Evolutionary conservation across 2,797 vertebrate species (phyloP).

Genomic region (Gallinago stenura): DNA sequence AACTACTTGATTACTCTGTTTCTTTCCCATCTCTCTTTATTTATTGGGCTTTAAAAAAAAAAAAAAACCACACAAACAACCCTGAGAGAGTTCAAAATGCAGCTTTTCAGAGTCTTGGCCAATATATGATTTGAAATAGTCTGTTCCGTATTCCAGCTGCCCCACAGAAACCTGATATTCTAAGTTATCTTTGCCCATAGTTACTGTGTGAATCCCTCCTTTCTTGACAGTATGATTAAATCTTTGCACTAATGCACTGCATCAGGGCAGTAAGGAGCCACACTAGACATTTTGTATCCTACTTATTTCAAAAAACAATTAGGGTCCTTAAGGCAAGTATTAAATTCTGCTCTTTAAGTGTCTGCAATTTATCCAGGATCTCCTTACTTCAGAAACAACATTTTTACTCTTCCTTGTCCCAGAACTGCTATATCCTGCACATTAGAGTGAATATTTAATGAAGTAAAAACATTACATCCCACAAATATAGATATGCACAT

Average conservation of each 20-base stretch:
- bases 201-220: not conserved
- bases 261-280: not conserved
- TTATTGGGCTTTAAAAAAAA: not conserved
- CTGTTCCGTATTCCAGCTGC: not conserved
- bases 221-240: not conserved
- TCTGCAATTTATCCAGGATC: not conserved
- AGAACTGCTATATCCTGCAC: not conserved
- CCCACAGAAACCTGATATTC: not conserved
- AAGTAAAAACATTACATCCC: not conserved
- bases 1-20: not conserved
- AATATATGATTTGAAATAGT: not conserved
- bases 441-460: not conserved
- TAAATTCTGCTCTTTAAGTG: not conserved
- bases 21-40: not conserved
- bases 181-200: not conserved
- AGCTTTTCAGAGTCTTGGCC: not conserved
- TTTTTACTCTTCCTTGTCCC: not conserved
- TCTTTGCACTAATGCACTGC: not conserved
- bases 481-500: not conserved
- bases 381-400: not conserved
- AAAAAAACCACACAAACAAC: not conserved
- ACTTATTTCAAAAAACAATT: conserved; percentile 12
- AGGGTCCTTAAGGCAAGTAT: not conserved
- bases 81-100: not conserved
- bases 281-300: not conserved